Percentiles rank a stretch among this genome's conserved stretches.
phyloP scores from a whole-genome alignment of 35 echinoderm and acorn worm species.

The Apostichopus japonicus region DNA sequence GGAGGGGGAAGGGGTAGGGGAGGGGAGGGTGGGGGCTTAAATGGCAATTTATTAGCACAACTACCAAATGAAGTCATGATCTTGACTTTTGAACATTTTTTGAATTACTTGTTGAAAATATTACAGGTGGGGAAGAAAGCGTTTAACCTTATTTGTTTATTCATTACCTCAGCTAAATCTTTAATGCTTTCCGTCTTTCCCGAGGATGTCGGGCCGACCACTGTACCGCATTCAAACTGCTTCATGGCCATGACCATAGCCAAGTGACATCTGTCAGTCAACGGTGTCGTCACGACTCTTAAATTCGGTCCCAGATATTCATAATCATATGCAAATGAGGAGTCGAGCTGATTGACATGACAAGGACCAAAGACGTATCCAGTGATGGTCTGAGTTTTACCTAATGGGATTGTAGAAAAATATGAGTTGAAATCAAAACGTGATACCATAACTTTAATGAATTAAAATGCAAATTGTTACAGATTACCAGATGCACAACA shows the following conservation, averaged over 20 bases:
- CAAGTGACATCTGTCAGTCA: constrained; percentile 94
- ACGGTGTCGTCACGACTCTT: constrained; percentile 69
- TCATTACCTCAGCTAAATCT: constrained; percentile 80
- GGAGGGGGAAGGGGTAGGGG: too few relatives aligned
- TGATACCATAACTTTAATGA: too few relatives aligned
- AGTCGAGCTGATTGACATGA: constrained; percentile 41
- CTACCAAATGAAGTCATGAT: too few relatives aligned
- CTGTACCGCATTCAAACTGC: constrained; percentile 79
- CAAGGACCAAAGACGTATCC: constrained; percentile 60
- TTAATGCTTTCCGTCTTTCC: constrained; percentile 80
- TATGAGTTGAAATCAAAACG: too few relatives aligned
- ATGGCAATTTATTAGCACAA: too few relatives aligned
- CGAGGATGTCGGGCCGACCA: constrained; percentile 64
- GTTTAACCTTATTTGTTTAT: neutral
- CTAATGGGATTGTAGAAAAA: neutral
- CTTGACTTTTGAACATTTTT: too few relatives aligned
- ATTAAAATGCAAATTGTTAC: too few relatives aligned
- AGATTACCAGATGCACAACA: too few relatives aligned
- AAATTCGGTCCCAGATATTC: constrained; percentile 75
- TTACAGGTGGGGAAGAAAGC: too few relatives aligned
- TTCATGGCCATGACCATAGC: constrained; percentile 78
- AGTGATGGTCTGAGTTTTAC: neutral
- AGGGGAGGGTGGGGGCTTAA: too few relatives aligned
- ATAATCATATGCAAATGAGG: constrained; percentile 89
- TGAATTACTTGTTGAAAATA: too few relatives aligned